A percentile compares a stretch with the other conserved stretches of the same genome.
Evolutionary conservation across 2,888 invertebrate species (phyloP).

Genomic region (Glaucopsyche alexis): DNA sequence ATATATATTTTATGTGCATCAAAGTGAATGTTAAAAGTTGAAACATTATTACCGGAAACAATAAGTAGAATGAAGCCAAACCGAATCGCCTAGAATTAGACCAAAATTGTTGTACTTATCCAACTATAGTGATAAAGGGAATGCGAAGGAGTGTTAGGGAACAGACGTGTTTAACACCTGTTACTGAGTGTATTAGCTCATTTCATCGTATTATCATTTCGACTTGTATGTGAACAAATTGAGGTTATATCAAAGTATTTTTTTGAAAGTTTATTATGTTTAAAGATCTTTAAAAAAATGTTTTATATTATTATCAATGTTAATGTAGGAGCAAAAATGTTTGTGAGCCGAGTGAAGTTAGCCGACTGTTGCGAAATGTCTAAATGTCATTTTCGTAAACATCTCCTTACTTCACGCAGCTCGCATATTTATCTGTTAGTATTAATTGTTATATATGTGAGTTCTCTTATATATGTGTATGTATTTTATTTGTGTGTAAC

Average conservation of each 20-base stretch:
- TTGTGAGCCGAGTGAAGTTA: neutral
- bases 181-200: conserved; percentile 52
- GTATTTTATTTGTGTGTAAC: conserved; percentile 44
- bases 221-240: conserved; percentile 3
- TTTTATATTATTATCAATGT: conserved; percentile 46
- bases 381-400: neutral
- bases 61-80: conserved; percentile 45
- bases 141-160: conserved; percentile 54
- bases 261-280: conserved; percentile 26
- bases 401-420: neutral
- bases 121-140: conserved; percentile 70
- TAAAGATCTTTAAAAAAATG: conserved; percentile 35
- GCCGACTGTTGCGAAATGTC: neutral
- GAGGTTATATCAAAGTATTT: conserved; percentile 4
- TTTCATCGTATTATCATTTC: conserved; percentile 36
- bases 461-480: conserved; percentile 35
- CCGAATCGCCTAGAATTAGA: conserved; percentile 75
- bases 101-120: conserved; percentile 73
- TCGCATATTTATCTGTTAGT: conserved; percentile 6
- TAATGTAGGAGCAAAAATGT: conserved; percentile 29
- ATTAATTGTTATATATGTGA: conserved; percentile 35
- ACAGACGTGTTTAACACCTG: conserved; percentile 52
- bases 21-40: too few species aligned
- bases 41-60: neutral
- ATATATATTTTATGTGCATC: too few species aligned